Evolutionary conservation across 2,888 invertebrate genomes (phyloP), one percentile per base, ranked within the genome.

Genomic region (Acanthosepion lycidas): DNA sequence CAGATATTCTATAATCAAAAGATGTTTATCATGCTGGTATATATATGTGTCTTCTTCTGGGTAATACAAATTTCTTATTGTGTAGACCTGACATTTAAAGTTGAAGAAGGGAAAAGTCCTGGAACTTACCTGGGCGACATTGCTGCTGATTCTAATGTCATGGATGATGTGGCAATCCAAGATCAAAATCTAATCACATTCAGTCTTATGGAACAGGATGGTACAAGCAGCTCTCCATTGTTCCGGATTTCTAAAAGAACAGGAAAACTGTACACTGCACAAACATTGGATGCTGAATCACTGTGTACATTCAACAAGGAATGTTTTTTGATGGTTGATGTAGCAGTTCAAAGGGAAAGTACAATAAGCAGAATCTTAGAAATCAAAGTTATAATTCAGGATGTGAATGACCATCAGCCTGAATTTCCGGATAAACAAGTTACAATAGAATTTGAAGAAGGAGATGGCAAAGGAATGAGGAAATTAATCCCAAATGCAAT

Each of bases 151-250:
- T 78, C 78, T 78, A 78, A 78, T 78, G 78, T 78, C 12, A 78
- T 78, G 78, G 78, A 78, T 78, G 78, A 78, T 78, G 78, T 78
- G n/a, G 78, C 78, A n/a, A 78, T 78, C 20, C 78, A 78, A 78
- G 78, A 78, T 78, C 78, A 78, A 0, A 78, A 78, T 78, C 78
- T 78, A 9, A 78, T 78, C n/a, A 15, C 78, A 78, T 78, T 78
- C n/a, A 78, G 78, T 78, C 78, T 78, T 12, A 78, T 78, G 78
- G 78, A 78, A 78, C 78, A 78, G 78, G 78, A 78, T 78, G 78
- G 78, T 5, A 78, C 78, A 78, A 78, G 78, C n/a, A 78, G 33
- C 33, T 78, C 78, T 78, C 78, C 78, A 78, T 78, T 78, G 33
- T 78, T 78, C 33, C 78, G 78, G 4, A 78, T 78, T 78, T 78